phyloP scores from a whole-genome alignment of 2,797 vertebrate genomes.

The Heliangelus exortis region DNA sequence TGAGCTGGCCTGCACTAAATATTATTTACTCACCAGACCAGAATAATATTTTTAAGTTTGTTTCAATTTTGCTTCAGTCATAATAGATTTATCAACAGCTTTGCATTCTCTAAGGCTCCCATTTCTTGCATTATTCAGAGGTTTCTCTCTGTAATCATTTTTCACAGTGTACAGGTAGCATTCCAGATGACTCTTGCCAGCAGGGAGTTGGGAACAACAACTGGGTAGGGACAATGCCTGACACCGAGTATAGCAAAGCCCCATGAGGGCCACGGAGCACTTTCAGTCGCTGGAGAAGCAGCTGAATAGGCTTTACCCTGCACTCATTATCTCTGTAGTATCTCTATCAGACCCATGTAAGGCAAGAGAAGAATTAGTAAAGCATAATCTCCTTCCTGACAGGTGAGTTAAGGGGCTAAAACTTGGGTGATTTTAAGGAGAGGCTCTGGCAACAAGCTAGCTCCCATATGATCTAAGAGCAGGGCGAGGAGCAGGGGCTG shows the following conservation, averaged over 20 bases:
- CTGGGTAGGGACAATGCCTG: neutral
- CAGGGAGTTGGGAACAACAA: neutral
- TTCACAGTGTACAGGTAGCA: neutral
- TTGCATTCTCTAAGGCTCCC: neutral
- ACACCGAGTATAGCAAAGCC: neutral
- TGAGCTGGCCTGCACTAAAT: neutral
- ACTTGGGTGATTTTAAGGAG: neutral
- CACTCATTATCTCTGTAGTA: neutral
- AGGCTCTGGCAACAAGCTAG: neutral
- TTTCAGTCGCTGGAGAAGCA: neutral
- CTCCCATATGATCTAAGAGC: neutral
- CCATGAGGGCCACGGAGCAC: neutral
- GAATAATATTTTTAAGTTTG: neutral
- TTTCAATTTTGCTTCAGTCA: neutral
- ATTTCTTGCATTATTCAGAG: conserved; percentile 12
- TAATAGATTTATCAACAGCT: conserved; percentile 2
- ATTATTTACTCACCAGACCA: conserved; percentile 3
- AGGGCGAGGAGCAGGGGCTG: neutral
- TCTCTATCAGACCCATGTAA: neutral
- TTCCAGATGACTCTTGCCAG: neutral
- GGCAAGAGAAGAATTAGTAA: neutral
- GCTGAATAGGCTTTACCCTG: neutral
- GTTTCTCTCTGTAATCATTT: neutral
- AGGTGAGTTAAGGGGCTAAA: neutral
- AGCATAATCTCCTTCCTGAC: neutral